Conservation (phyloP, 2,888 invertebrate genomes). For the Pomacea canaliculata region DNA sequence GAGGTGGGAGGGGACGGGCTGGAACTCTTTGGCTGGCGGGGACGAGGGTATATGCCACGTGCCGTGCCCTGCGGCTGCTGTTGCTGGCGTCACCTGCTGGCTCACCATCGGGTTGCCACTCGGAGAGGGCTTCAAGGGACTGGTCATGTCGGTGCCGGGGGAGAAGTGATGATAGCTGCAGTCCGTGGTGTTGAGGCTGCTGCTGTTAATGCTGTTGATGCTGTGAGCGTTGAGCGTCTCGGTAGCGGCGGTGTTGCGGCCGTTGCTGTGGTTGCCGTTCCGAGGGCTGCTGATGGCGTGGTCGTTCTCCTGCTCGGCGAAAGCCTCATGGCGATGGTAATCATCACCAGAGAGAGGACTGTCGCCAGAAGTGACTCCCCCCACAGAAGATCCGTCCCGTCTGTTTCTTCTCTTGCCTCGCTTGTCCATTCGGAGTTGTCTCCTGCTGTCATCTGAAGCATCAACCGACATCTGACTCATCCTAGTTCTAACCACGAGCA, state of each 20-base stretch:
- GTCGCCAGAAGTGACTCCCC: neutral
- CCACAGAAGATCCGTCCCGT: conserved; percentile 22
- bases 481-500: too few species aligned
- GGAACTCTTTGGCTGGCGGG: neutral
- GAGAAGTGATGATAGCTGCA: neutral
- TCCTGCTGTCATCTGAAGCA: neutral
- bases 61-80: neutral
- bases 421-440: neutral
- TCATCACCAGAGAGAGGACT: neutral
- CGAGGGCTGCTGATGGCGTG: neutral
- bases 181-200: neutral
- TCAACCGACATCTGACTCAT: neutral
- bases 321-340: neutral
- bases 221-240: conserved; percentile 24
- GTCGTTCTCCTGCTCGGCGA: neutral
- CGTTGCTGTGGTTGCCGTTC: neutral
- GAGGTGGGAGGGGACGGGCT: conserved; percentile 12
- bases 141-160: neutral
- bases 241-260: neutral
- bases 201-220: too few species aligned
- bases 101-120: too few species aligned
- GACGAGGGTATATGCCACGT: neutral
- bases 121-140: too few species aligned
- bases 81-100: neutral
- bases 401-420: conserved; percentile 28